Conservation (phyloP, 1,140 invertebrate genomes). For the Doryteuthis pealeii region DNA sequence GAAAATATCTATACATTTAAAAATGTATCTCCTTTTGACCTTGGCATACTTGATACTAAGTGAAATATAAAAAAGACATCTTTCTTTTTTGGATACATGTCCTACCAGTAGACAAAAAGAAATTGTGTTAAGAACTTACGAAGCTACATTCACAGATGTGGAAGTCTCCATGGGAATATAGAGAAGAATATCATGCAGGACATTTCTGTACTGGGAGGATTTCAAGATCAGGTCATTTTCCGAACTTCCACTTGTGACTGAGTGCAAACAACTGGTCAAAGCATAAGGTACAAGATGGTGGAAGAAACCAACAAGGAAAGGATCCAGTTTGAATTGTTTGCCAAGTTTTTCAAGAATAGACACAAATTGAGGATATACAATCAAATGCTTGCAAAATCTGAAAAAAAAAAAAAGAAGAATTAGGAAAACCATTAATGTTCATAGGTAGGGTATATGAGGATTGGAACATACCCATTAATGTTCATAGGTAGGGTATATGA, state of each 20-base stretch:
- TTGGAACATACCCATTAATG: no score
- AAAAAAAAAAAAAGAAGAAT: slow-evolving; percentile 20
- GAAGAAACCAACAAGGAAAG: slow-evolving; percentile 34
- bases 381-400: slow-evolving; percentile 46
- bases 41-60: no score
- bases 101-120: no score
- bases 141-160: not conserved
- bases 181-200: not conserved
- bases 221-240: not conserved
- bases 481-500: no score
- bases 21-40: no score
- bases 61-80: no score
- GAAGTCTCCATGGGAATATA: not conserved
- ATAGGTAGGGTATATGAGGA: no score
- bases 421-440: no score
- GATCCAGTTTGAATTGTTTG: slow-evolving; percentile 25
- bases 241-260: slow-evolving; percentile 31
- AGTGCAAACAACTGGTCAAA: slow-evolving; percentile 39
- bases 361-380: slow-evolving; percentile 32
- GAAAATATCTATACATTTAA: no score
- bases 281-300: slow-evolving; percentile 39
- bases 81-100: no score
- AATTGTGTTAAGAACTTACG: not conserved
- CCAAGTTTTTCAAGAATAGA: slow-evolving; percentile 30
- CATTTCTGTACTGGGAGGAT: not conserved